phyloP scores from a whole-genome alignment of 2,113 vertebrate species.

The Mola mola region DNA sequence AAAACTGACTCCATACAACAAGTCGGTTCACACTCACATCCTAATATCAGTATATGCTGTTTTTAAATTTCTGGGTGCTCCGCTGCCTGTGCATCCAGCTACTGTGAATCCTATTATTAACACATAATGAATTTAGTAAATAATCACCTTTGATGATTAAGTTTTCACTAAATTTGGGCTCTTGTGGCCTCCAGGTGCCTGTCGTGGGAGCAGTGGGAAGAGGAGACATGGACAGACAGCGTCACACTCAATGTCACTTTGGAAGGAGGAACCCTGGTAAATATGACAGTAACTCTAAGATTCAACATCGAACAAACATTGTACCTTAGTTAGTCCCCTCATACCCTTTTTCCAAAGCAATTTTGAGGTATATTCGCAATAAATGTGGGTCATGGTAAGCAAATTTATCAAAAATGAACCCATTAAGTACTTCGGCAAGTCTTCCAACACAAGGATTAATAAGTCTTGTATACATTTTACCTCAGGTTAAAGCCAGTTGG shows the following conservation, averaged over 20 bases:
- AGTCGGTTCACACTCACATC: conserved; percentile 60
- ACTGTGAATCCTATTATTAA: background rate
- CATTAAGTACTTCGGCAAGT: background rate
- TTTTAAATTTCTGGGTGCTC: no score
- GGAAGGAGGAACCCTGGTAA: conserved; percentile 67
- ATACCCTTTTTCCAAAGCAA: no score
- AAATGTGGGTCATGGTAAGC: background rate
- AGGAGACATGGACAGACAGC: conserved; percentile 70
- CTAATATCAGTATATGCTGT: no score
- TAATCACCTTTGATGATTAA: no score
- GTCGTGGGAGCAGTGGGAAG: conserved; percentile 81
- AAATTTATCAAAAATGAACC: background rate
- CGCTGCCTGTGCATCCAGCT: no score
- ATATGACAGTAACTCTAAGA: background rate
- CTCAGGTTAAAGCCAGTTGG: conserved; percentile 52
- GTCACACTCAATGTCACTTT: conserved; percentile 69
- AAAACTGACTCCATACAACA: conserved; percentile 80
- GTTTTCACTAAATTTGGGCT: no score
- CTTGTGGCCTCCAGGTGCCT: conserved; percentile 67
- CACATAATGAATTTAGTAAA: no score
- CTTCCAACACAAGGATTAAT: background rate
- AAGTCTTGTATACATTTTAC: background rate
- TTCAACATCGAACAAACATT: no score
- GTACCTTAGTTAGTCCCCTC: no score
- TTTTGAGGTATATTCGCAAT: background rate